phyloP scores from a whole-genome alignment of 92 coral and sea anemone genomes.

The Montipora capitata region DNA sequence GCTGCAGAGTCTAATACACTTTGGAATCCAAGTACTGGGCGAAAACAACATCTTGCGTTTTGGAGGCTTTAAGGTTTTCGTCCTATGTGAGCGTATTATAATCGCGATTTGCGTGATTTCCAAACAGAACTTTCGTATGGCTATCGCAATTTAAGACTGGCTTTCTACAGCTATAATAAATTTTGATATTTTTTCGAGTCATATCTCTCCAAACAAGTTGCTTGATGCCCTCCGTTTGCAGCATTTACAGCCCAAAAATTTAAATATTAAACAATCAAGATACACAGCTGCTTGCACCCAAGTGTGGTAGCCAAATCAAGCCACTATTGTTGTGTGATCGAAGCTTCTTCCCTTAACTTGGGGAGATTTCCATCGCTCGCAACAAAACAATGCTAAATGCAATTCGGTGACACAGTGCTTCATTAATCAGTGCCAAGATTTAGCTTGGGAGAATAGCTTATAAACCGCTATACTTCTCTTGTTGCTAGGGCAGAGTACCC shows the following conservation, averaged over 20 bases:
- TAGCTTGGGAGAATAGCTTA: constrained; percentile 5
- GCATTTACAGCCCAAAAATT: constrained; percentile 58
- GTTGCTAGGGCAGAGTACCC: constrained; percentile 53
- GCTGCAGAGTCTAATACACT: not conserved
- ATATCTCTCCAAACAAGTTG: not conserved
- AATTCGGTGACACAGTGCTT: not conserved
- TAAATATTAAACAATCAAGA: constrained; percentile 59
- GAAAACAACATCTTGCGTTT: not conserved
- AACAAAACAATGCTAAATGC: not conserved
- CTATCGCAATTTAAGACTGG: not conserved
- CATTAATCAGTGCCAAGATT: not conserved
- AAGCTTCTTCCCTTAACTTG: not conserved
- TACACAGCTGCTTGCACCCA: constrained; percentile 37
- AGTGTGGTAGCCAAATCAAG: constrained; percentile 28
- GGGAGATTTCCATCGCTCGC: not conserved
- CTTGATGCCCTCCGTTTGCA: constrained; percentile 29
- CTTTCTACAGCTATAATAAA: not conserved
- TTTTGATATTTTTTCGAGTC: not conserved
- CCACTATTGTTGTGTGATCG: constrained; percentile 29
- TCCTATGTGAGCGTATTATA: constrained; percentile 24
- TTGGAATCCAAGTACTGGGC: not conserved
- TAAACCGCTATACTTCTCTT: not conserved
- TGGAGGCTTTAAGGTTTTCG: constrained; percentile 2
- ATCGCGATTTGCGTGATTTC: constrained; percentile 11
- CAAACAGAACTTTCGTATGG: no score